A percentile compares a stretch with the other conserved stretches of the same genome.
Evolutionary conservation across 2,113 vertebrate species (phyloP).

Genomic region (Polypterus bichir): DNA sequence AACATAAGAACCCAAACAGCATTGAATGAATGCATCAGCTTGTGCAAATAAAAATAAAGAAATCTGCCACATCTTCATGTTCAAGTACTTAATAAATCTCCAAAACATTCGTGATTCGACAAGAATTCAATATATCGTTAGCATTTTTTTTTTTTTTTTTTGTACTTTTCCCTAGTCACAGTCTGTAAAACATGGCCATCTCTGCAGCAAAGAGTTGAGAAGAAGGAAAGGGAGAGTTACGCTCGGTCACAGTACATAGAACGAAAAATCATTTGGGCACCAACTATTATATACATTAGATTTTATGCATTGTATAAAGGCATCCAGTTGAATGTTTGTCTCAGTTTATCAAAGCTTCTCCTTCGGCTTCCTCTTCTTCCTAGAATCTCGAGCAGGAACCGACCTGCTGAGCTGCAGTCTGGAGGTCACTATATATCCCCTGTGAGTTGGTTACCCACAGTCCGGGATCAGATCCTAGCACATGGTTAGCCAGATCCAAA

Average conservation of each 20-base stretch:
- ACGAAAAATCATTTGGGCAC: constrained; percentile 61
- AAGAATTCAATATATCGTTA: constrained; percentile 27
- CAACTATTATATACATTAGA: constrained; percentile 62
- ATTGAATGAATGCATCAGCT: constrained; percentile 64
- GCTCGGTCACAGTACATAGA: constrained; percentile 62
- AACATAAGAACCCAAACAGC: constrained; percentile 61
- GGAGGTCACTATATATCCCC: constrained; percentile 41
- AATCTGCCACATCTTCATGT: constrained; percentile 27
- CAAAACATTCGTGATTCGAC: constrained; percentile 39
- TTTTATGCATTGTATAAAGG: constrained; percentile 64
- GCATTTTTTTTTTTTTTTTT: constrained; percentile 24
- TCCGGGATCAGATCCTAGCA: constrained; percentile 52
- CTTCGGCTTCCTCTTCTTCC: constrained; percentile 25
- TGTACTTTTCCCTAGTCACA: constrained; percentile 18
- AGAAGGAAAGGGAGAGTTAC: constrained; percentile 36
- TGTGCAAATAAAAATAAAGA: constrained; percentile 44
- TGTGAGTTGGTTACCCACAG: constrained; percentile 54
- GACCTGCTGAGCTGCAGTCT: constrained; percentile 20
- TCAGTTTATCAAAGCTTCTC: constrained; percentile 11
- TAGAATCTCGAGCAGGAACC: constrained; percentile 26
- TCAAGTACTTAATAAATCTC: constrained; percentile 28
- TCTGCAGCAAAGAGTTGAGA: constrained; percentile 36
- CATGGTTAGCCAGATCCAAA: constrained; percentile 50
- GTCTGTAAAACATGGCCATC: constrained; percentile 27
- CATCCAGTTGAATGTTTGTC: constrained; percentile 56